Evolutionary conservation across 2,888 invertebrate genomes (phyloP).

Genomic region (Agrilus mali): DNA sequence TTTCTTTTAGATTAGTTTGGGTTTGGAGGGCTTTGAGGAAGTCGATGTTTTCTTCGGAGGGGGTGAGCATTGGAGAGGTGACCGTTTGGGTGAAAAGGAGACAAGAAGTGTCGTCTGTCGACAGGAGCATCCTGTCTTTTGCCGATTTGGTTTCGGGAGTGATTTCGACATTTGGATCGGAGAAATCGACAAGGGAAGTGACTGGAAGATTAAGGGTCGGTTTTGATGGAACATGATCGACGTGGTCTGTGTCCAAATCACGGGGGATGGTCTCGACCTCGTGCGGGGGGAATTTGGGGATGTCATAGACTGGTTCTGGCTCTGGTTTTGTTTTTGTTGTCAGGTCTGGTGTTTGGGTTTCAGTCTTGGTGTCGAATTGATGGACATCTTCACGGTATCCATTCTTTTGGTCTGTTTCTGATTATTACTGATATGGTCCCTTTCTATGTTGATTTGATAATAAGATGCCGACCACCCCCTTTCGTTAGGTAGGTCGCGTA

Average conservation of each 20-base stretch:
- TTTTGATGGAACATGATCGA: constrained; percentile 4
- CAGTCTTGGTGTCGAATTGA: constrained; percentile 6
- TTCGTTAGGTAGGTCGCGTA: neutral
- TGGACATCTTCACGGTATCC: constrained; percentile 6
- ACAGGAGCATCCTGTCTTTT: constrained; percentile 31
- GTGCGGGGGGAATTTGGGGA: neutral
- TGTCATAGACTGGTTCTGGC: neutral
- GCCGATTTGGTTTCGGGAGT: constrained; percentile 19
- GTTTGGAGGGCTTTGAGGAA: constrained; percentile 31
- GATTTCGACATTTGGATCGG: constrained; percentile 9
- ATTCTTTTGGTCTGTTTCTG: constrained; percentile 8
- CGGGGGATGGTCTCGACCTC: neutral
- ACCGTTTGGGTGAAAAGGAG: constrained; percentile 34
- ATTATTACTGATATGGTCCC: constrained; percentile 14
- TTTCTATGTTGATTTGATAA: constrained; percentile 24
- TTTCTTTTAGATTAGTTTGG: neutral
- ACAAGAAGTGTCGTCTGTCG: constrained; percentile 30
- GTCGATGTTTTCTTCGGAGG: constrained; percentile 34
- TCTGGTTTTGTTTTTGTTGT: too few relatives aligned
- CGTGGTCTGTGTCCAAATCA: constrained; percentile 4
- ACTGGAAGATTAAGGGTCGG: constrained; percentile 15
- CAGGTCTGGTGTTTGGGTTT: neutral
- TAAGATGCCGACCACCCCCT: constrained; percentile 17
- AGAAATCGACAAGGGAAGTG: constrained; percentile 13
- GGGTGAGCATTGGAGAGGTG: constrained; percentile 34